A percentile compares a stretch with the other conserved stretches of the same genome.
Conservation (phyloP, 1,140 invertebrate species). For the Leptopilina boulardi region DNA sequence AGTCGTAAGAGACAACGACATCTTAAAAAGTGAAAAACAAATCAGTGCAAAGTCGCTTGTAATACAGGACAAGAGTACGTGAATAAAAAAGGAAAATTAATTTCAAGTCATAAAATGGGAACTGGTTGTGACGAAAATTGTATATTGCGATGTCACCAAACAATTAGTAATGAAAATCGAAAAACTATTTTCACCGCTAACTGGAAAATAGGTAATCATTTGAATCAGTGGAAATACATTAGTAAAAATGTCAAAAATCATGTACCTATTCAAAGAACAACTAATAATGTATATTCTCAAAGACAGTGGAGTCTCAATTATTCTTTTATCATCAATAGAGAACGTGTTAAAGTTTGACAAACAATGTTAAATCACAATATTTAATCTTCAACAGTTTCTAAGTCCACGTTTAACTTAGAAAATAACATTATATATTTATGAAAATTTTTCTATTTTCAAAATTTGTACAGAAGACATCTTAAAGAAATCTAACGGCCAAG, state of each 20-base stretch:
- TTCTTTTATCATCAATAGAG: neutral
- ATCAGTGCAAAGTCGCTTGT: neutral
- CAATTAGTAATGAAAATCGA: neutral
- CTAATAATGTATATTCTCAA: neutral
- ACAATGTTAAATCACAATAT: neutral
- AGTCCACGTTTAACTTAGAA: no score
- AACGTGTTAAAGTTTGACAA: neutral
- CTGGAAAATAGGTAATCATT: neutral
- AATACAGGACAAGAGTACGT: neutral
- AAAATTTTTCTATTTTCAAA: no score
- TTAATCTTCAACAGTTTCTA: no score
- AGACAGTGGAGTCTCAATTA: neutral
- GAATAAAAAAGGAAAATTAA: neutral
- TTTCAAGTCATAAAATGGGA: neutral
- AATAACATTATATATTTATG: no score
- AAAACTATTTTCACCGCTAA: neutral
- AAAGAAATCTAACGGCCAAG: no score
- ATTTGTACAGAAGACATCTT: no score
- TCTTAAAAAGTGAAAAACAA: neutral
- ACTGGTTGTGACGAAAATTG: neutral
- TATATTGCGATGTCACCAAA: neutral
- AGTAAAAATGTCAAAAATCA: neutral
- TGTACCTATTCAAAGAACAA: neutral
- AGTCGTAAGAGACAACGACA: neutral
- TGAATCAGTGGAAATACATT: neutral